phyloP scores from a whole-genome alignment of 2,888 invertebrate genomes.

The Scaptomyza tumidula region DNA sequence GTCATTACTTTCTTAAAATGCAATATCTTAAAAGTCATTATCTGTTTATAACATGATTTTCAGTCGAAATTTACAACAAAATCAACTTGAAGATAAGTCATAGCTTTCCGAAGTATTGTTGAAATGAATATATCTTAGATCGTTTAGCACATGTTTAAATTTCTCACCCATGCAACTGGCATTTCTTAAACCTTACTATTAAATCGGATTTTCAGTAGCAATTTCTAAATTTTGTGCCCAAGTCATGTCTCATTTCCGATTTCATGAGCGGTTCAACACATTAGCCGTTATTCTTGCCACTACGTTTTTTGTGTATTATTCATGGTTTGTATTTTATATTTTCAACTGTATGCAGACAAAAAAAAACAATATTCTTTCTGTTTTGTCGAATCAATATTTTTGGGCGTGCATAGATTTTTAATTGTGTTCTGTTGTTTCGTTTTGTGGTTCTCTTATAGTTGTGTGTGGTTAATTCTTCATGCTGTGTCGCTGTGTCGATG shows the following conservation, averaged over 20 bases:
- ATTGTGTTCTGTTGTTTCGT: constrained; percentile 65
- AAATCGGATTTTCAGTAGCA: not conserved
- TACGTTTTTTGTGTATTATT: constrained; percentile 6
- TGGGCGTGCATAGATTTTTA: constrained; percentile 74
- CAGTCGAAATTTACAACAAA: no score
- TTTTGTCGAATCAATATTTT: constrained; percentile 52
- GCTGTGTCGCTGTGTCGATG: constrained; percentile 21
- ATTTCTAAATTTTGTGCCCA: constrained; percentile 34
- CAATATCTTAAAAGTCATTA: no score
- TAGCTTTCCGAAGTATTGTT: no score
- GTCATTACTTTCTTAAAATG: no score
- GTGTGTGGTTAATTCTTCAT: constrained; percentile 5
- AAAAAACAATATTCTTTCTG: constrained; percentile 42
- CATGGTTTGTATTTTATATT: constrained; percentile 15
- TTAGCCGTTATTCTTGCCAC: constrained; percentile 24
- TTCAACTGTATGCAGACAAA: constrained; percentile 40
- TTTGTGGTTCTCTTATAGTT: not conserved
- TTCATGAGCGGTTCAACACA: constrained; percentile 22
- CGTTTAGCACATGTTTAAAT: no score
- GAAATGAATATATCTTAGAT: no score
- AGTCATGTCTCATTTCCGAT: constrained; percentile 46
- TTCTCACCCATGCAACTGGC: not conserved
- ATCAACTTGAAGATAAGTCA: no score
- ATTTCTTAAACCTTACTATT: not conserved
- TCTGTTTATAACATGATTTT: no score